phyloP scores from a whole-genome alignment of 30 jellyfish, hydroid and myxozoan species.

The Hydractinia echinata region DNA sequence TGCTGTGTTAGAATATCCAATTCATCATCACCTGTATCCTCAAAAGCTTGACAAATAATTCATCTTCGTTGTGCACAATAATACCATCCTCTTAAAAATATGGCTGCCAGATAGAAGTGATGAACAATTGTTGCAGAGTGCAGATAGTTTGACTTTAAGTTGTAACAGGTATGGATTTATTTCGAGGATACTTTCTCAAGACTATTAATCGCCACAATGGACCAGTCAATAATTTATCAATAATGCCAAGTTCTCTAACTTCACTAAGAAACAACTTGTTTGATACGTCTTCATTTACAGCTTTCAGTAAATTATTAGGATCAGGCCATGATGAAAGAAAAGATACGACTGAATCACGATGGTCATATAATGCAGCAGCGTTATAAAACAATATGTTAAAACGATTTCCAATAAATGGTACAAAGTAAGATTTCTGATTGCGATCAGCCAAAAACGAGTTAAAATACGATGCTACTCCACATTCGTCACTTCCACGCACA shows the following conservation, averaged over 20 bases:
- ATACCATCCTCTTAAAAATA: slow-evolving; percentile 15
- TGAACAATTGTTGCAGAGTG: slow-evolving; percentile 1
- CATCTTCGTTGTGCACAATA: slow-evolving; percentile 2
- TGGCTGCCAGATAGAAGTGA: slow-evolving; percentile 1
- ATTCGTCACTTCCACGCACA: slow-evolving; percentile 20
- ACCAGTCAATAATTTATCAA: slow-evolving; percentile 35
- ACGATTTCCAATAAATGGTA: slow-evolving; percentile 27
- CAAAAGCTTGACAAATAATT: slow-evolving; percentile 26
- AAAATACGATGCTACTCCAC: slow-evolving; percentile 26
- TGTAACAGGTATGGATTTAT: slow-evolving; percentile 31
- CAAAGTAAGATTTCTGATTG: background rate
- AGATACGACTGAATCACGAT: slow-evolving; percentile 7
- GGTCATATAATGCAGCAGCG: slow-evolving; percentile 19
- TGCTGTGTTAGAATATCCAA: slow-evolving; percentile 35
- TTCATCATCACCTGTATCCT: slow-evolving; percentile 30
- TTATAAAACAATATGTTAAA: slow-evolving; percentile 4
- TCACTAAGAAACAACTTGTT: slow-evolving; percentile 26
- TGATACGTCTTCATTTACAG: slow-evolving; percentile 26
- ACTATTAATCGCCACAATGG: slow-evolving; percentile 32
- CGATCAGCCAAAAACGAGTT: slow-evolving; percentile 22
- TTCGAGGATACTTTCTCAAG: background rate
- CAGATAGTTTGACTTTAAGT: background rate
- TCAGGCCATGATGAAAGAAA: slow-evolving; percentile 20
- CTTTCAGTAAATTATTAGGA: slow-evolving; percentile 23
- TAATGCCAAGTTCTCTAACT: slow-evolving; percentile 24